A percentile compares a stretch with the other conserved stretches of the same genome.
These are phyloP conservation scores for Crypturellus tataupa DNA, from an alignment of 2,797 vertebrate genomes.

Conservation along the genomic window DNA sequence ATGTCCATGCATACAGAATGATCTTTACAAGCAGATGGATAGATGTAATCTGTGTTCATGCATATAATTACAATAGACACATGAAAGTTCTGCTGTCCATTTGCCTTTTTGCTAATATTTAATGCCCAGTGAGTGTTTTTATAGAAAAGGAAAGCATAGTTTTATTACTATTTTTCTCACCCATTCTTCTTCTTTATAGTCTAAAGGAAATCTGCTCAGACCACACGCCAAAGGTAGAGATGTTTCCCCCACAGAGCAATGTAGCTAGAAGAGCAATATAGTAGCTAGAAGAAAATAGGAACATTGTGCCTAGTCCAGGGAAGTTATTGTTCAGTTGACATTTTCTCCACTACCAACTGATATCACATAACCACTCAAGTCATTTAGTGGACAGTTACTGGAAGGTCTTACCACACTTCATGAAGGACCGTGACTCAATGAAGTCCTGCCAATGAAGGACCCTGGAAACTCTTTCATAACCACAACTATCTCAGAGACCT, in stretches of 20 bases:
- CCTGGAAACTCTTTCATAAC: background rate
- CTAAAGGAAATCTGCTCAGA: background rate
- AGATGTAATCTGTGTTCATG: background rate
- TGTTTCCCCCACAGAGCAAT: background rate
- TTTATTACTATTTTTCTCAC: background rate
- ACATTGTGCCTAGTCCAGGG: background rate
- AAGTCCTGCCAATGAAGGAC: background rate
- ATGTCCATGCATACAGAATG: background rate
- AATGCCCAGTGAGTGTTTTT: background rate
- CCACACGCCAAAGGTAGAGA: background rate
- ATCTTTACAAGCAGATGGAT: background rate
- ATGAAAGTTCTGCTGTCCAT: background rate
- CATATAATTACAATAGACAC: background rate
- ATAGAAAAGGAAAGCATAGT: background rate
- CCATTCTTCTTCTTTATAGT: background rate
- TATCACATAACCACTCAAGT: background rate
- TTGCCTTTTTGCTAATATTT: background rate
- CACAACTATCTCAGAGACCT: background rate
- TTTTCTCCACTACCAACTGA: background rate
- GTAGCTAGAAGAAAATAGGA: background rate
- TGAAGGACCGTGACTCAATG: background rate
- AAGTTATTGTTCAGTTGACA: background rate
- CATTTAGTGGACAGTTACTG: no score
- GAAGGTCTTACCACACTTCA: background rate
- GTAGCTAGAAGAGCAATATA: background rate